Percentiles rank a stretch among this genome's conserved stretches.
phyloP scores from a whole-genome alignment of 2,888 invertebrate genomes.

The Drosophila testacea region DNA sequence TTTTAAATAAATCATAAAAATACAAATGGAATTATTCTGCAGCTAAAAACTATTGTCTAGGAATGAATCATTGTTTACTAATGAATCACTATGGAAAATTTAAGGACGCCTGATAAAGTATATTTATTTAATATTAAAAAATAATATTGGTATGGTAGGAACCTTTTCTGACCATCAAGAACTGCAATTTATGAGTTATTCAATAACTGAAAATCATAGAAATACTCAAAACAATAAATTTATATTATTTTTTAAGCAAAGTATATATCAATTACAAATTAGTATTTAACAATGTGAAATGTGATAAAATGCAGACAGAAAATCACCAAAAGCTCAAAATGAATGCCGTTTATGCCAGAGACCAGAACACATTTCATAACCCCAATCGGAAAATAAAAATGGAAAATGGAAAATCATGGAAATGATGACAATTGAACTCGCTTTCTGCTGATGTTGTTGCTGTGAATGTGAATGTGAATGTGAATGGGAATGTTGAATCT shows the following conservation, averaged over 20 bases:
- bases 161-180: too few relatives aligned
- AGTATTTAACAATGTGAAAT: background rate
- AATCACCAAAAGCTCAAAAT: slow-evolving; percentile 54
- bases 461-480: slow-evolving; percentile 3
- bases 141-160: too few relatives aligned
- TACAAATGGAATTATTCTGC: background rate
- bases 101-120: too few relatives aligned
- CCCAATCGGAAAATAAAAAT: slow-evolving; percentile 7
- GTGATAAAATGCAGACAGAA: slow-evolving; percentile 14
- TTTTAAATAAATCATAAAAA: slow-evolving; percentile 37
- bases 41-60: background rate
- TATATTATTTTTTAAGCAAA: background rate
- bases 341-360: slow-evolving; percentile 46
- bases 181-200: too few relatives aligned
- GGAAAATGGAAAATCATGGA: slow-evolving; percentile 22
- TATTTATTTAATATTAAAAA: too few relatives aligned
- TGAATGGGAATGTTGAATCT: slow-evolving; percentile 21
- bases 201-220: too few relatives aligned
- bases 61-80: background rate
- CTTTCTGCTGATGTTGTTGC: slow-evolving; percentile 33
- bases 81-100: too few relatives aligned
- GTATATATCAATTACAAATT: background rate
- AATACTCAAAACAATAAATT: too few relatives aligned
- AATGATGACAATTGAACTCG: slow-evolving; percentile 65
- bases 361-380: slow-evolving; percentile 48